Percentiles rank a stretch among this genome's conserved stretches.
phyloP scores from a whole-genome alignment of 2,113 vertebrate genomes.

The Cepphus grylle region DNA sequence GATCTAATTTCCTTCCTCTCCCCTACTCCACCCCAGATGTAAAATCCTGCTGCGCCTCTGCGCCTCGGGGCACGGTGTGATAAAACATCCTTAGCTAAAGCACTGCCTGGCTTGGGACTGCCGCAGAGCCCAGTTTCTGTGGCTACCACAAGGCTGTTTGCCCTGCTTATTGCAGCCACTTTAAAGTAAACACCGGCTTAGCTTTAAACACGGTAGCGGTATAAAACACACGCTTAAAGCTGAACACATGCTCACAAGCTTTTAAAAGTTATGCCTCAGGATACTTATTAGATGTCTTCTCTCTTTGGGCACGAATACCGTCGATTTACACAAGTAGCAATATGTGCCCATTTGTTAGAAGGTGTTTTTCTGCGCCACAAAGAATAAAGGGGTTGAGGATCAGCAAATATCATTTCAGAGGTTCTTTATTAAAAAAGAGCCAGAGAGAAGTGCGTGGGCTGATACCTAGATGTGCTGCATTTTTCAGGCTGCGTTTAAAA shows the following conservation, averaged over 20 bases:
- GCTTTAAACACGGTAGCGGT: neutral
- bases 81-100: neutral
- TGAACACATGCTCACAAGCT: neutral
- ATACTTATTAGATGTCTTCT: neutral
- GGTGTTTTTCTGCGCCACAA: neutral
- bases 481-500: neutral
- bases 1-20: neutral
- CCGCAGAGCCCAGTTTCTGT: neutral
- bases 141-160: neutral
- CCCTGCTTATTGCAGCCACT: neutral
- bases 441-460: neutral
- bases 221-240: neutral
- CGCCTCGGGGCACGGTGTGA: rapidly evolving
- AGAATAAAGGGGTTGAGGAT: neutral
- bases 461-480: neutral
- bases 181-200: neutral
- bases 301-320: neutral
- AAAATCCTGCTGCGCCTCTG: neutral
- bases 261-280: neutral
- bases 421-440: neutral
- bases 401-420: neutral
- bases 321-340: neutral
- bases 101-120: neutral
- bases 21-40: neutral
- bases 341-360: neutral